Evolutionary conservation across 1,140 invertebrate species (phyloP), one percentile per base, ranked within the genome.

Genomic region (Galendromus occidentalis): DNA sequence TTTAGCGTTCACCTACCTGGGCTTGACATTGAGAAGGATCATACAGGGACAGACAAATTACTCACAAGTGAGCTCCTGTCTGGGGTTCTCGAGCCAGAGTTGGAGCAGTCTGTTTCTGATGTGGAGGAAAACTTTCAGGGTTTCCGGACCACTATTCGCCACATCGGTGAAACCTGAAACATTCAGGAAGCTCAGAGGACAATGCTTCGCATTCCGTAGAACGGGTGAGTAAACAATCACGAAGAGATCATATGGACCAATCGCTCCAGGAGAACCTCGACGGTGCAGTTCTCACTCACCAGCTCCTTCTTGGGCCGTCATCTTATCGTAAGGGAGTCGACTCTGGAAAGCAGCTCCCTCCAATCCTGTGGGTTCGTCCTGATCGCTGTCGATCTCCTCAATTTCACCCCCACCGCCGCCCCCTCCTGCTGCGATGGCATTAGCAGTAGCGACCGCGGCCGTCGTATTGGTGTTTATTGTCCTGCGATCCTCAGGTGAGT

Each of bases 21-120:
- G 42, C 14, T 44, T 44, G 14, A n/a, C 42, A 44, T 14, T 12
- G n/a, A 44, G 12, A 44, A 44, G 42, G 42, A 14, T n/a, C n/a
- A n/a, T n/a, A n/a, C n/a, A n/a, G n/a, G n/a, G n/a, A 20, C 22
- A 17, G 25, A 5, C 51, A 25, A 22, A 6, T 6, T 47, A 25
- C 51, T 59, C 88, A 70, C 86, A 80, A 25, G 86, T 86, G 9
- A 98, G 76, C 73, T 98, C 91, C 69, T 87, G 81, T 72, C 93
- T 93, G 0, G 93, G 90, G 80, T 96, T 92, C 72, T 95, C 89
- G 59, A 97, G 79, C 94, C 94, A 98, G 71, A 95, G 80, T 77
- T 96, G 91, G n/a, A 98, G 78, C 69, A 96, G 78, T 72, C 90
- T 81, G 75, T 97, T 97, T 70, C 93, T 82, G 69, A 95, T 85